Base-by-base conservation (phyloP, 2,113 vertebrate species). In the Dolichotis patagonum region DNA sequence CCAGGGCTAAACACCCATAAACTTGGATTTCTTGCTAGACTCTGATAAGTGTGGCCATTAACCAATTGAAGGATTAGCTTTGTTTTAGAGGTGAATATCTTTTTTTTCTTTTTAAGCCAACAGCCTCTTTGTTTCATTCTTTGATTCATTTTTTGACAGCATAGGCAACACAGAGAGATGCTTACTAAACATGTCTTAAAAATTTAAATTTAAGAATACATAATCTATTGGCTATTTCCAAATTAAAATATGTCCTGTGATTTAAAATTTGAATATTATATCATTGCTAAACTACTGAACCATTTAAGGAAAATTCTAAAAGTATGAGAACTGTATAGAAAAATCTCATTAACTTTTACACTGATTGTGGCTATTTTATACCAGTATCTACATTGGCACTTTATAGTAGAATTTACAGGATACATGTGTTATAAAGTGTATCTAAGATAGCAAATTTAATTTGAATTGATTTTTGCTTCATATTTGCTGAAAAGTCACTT, bases 51-150 rank as follows among this genome's bases (percentile, higher is more conserved):
- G 85, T 8, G 3, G 26, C 52, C 69, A 94, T 96, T 90, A 96
- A 90, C 87, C 96, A 98, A 96, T 11, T 92, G 92, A 96, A 94
- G 88, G 95, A 85, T 97, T 97, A 96, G 85, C 94, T 97, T 96
- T 90, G 69, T 87, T 97, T 96, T 84, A 92, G 11, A 80, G 82
- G 85, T 41, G 38, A 95, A 38, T 2, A 8, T 92, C 8, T 56
- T 94, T 82, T 49, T 88, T 52, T 46, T 77, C 30, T 62, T 60
- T 94, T 43, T 63, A 73, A 88, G 46, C 58, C 17, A 84, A 82
- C 1, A 35, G 1, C 20, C 16, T 78, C n/a, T 58, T 80, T 84
- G 83, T 22, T 1, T 91, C 4, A 11, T 30, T 78, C 91, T 95
- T 56, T 71, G 38, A 60, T 24, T 71, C 1, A 3, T 92, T 86